These are phyloP conservation scores for Rhea pennata DNA, from an alignment of 2,113 vertebrate species.

Conservation along the genomic window DNA sequence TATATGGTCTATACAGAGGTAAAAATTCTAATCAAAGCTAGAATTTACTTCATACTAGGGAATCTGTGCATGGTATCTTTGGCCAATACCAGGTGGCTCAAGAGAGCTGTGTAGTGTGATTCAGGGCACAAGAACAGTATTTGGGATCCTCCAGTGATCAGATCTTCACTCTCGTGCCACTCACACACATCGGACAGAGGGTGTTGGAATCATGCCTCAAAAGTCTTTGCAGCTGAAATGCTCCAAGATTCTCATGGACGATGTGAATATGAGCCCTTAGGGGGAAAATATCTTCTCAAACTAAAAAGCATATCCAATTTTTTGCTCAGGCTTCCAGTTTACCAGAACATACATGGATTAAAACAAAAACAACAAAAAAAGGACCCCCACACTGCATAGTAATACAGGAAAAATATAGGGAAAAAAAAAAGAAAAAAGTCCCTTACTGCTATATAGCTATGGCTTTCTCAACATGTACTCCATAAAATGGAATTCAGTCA, in stretches of 20 bases:
- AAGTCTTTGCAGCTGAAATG: neutral
- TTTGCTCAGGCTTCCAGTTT: neutral
- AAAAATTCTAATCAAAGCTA: neutral
- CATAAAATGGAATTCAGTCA: neutral
- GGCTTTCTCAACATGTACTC: neutral
- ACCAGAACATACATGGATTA: neutral
- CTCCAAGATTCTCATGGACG: fast-evolving
- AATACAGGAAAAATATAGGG: neutral
- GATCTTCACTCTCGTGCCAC: neutral
- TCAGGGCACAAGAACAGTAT: neutral
- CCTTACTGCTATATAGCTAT: neutral
- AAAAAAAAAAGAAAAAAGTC: too few relatives aligned
- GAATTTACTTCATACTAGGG: neutral
- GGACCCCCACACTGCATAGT: too few relatives aligned
- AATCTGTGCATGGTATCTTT: neutral
- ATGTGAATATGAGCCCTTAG: fast-evolving
- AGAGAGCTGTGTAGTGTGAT: neutral
- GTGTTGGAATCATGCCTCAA: fast-evolving
- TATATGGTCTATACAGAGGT: neutral
- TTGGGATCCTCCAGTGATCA: neutral
- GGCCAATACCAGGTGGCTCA: neutral
- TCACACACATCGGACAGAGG: neutral
- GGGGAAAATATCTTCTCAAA: neutral
- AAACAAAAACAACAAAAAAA: too few relatives aligned
- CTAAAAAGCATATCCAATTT: neutral